phyloP scores from a whole-genome alignment of 2,113 vertebrate genomes.

The Menidia beryllina region DNA sequence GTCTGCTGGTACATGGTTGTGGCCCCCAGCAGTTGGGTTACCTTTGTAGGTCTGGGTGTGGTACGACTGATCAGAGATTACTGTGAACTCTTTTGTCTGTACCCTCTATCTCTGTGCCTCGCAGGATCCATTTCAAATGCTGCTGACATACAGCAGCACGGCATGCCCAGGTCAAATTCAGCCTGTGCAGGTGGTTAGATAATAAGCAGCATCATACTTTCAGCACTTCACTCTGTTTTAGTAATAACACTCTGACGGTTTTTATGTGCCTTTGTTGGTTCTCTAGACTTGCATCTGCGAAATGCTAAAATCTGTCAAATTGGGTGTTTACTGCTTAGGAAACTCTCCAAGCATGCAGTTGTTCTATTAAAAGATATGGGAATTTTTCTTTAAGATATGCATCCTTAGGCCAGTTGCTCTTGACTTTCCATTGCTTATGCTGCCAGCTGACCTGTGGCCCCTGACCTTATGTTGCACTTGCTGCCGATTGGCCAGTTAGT shows the following conservation, averaged over 20 bases:
- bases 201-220: neutral
- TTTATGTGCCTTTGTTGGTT: neutral
- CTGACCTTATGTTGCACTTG: constrained; percentile 68
- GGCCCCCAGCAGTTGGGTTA: constrained; percentile 67
- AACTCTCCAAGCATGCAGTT: neutral
- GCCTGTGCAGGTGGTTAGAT: constrained; percentile 44
- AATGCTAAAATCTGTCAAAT: neutral
- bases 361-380: constrained; percentile 37
- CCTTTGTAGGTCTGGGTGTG: constrained; percentile 78
- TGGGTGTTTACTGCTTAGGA: neutral
- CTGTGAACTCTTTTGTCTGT: constrained; percentile 70
- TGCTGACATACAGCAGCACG: constrained; percentile 49
- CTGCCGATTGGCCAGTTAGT: constrained; percentile 58
- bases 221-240: neutral
- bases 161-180: constrained; percentile 56
- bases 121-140: constrained; percentile 60
- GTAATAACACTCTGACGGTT: too few relatives aligned
- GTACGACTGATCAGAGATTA: constrained; percentile 64
- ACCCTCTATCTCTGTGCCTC: constrained; percentile 37
- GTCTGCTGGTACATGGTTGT: constrained; percentile 11
- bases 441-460: constrained; percentile 61
- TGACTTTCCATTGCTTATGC: constrained; percentile 62
- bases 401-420: constrained; percentile 26
- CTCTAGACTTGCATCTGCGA: neutral
- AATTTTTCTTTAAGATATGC: constrained; percentile 30